Evolutionary conservation across 2,113 vertebrate genomes (phyloP).

Genomic region (Cyprinus carpio): DNA sequence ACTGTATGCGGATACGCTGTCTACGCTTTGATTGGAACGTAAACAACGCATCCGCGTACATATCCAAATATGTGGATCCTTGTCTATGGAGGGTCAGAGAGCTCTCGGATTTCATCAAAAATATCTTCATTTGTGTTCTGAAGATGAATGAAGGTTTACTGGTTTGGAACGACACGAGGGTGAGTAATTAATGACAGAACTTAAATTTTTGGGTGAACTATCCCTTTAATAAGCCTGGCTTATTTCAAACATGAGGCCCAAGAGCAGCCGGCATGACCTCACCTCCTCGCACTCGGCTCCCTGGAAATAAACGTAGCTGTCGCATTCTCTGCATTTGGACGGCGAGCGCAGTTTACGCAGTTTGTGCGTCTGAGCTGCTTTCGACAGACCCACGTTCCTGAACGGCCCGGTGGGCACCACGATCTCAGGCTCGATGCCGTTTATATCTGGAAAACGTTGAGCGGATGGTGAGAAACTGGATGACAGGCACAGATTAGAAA

Average conservation of each 20-base stretch:
- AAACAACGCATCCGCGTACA: too few species aligned
- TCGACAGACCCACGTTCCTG: constrained; percentile 87
- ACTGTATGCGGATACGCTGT: too few species aligned
- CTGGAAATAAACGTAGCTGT: constrained; percentile 98
- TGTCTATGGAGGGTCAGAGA: too few species aligned
- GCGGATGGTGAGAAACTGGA: background rate
- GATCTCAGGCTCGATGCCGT: constrained; percentile 80
- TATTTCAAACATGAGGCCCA: background rate
- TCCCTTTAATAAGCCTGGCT: background rate
- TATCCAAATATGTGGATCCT: too few species aligned
- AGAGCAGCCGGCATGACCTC: constrained; percentile 13
- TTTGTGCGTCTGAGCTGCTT: constrained; percentile 89
- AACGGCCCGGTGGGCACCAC: constrained; percentile 83
- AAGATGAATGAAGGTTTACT: too few species aligned
- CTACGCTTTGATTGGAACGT: too few species aligned
- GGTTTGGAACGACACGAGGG: too few species aligned
- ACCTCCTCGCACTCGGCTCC: constrained; percentile 97
- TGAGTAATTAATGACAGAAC: too few species aligned
- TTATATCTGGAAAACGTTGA: constrained; percentile 76
- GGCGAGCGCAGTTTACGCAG: constrained; percentile 90
- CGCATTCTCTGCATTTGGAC: constrained; percentile 92
- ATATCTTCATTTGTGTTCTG: too few species aligned
- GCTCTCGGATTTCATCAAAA: too few species aligned
- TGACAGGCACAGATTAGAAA: background rate
- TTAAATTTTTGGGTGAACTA: too few species aligned